Base-by-base conservation (phyloP, 2,888 invertebrate genomes). In the Stratiomys singularior region DNA sequence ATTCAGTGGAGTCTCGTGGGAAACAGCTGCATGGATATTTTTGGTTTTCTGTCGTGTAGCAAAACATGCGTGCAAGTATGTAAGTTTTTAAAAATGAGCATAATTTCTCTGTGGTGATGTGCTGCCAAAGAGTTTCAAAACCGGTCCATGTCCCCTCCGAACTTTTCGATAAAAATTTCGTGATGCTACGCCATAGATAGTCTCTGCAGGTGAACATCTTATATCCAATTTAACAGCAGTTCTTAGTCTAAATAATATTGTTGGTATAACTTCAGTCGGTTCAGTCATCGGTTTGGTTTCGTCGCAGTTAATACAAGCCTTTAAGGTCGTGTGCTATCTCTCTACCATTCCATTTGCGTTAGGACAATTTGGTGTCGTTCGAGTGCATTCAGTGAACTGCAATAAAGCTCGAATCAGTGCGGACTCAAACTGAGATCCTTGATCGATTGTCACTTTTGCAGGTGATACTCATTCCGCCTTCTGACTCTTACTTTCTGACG, bases 311-410 rank as follows among this genome's bases (percentile, higher is more conserved):
- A 86, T 78, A 0, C 87, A 84, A 0, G 85, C 82, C 81, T 86
- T 88, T 72, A 88, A 79, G 9, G 83, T 82, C 1, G 87, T 81
- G 79, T 88, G 87, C 77, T 85, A 84, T 2, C 86, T 80, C 79
- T 88, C 86, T 3, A 87, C 81, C 78, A 86, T 81, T 0, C 86
- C 86, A 69, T 88, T 87, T 0, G 84, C 79, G 47, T 81, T 80
- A 25, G 87, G 85, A 78, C 86, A 85, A 79, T 85, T 85, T 4
- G 84, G 80, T 0, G 85, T 83, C 4, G 83, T 84, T 37, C 80
- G 77, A n/a, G 74, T 81, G 71, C 76, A 79, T 78, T 81, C 82
- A 80, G 82, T 80, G 79, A 82, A 80, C 79, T 81, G 78, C 72
- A 80, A 79, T 74, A 78, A 67, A 78, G 79, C 79, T 25, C 80